These are phyloP conservation scores for Coracopsis vasa DNA, from an alignment of 2,113 vertebrate genomes.

Conservation along the genomic window DNA sequence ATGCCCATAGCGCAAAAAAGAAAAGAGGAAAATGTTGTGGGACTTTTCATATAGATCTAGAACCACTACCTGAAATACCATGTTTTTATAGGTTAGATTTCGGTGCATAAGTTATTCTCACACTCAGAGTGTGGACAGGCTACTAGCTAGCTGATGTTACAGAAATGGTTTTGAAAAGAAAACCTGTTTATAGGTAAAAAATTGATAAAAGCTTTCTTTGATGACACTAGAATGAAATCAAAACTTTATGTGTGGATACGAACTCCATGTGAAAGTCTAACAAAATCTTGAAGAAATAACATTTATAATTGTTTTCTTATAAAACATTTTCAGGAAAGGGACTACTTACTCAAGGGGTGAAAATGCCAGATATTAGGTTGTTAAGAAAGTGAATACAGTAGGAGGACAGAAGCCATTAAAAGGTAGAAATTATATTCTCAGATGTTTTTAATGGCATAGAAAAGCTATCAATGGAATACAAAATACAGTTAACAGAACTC, in stretches of 20 bases:
- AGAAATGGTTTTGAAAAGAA: background rate
- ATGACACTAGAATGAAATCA: background rate
- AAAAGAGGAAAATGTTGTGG: background rate
- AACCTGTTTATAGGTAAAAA: background rate
- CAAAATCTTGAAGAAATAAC: constrained; percentile 47
- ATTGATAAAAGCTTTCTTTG: constrained; percentile 32
- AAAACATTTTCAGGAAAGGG: constrained; percentile 62
- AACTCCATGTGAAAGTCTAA: constrained; percentile 22
- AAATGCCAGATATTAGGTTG: constrained; percentile 37
- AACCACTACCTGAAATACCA: background rate
- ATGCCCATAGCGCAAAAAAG: background rate
- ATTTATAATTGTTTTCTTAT: constrained; percentile 53
- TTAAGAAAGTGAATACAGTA: constrained; percentile 45
- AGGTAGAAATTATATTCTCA: constrained; percentile 7
- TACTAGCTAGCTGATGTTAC: background rate
- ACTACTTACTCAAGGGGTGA: constrained; percentile 15
- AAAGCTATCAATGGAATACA: background rate
- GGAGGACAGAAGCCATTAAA: constrained; percentile 52
- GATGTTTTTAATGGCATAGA: constrained; percentile 55
- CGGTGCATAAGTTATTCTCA: background rate
- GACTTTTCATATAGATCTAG: background rate
- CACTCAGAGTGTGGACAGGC: background rate
- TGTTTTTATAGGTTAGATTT: background rate
- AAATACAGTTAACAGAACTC: constrained; percentile 41
- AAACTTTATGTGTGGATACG: background rate